phyloP scores from a whole-genome alignment of 2,797 vertebrate genomes.

The Fringilla coelebs region DNA sequence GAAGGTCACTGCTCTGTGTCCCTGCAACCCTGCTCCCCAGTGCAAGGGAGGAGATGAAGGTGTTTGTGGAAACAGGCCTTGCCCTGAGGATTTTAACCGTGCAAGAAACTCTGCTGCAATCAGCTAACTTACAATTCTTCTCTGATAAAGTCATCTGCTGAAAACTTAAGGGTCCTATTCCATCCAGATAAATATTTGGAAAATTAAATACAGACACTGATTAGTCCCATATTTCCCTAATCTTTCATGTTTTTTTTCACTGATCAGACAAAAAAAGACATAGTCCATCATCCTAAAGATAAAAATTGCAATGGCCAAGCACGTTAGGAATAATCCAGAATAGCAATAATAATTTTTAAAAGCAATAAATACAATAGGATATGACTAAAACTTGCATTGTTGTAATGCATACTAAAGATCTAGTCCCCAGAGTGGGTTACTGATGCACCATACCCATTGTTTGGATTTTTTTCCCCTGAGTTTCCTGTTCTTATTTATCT shows the following conservation, averaged over 20 bases:
- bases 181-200: not conserved
- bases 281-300: not conserved
- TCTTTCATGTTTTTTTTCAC: not conserved
- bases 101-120: not conserved
- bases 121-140: not conserved
- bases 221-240: not conserved
- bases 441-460: not conserved
- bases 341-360: not conserved
- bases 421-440: not conserved
- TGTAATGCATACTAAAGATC: not conserved
- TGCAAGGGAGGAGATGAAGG: not conserved
- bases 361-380: not conserved
- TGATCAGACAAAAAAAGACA: not conserved
- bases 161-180: not conserved
- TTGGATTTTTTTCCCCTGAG: fast-evolving
- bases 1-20: not conserved
- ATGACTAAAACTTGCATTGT: not conserved
- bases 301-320: not conserved
- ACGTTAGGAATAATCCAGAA: not conserved
- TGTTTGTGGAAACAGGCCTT: not conserved
- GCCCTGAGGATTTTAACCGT: not conserved
- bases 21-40: not conserved
- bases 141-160: not conserved
- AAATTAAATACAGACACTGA: not conserved
- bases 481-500: not conserved